Conservation (phyloP, 2,888 invertebrate genomes). For the Parnassius smintheus region DNA sequence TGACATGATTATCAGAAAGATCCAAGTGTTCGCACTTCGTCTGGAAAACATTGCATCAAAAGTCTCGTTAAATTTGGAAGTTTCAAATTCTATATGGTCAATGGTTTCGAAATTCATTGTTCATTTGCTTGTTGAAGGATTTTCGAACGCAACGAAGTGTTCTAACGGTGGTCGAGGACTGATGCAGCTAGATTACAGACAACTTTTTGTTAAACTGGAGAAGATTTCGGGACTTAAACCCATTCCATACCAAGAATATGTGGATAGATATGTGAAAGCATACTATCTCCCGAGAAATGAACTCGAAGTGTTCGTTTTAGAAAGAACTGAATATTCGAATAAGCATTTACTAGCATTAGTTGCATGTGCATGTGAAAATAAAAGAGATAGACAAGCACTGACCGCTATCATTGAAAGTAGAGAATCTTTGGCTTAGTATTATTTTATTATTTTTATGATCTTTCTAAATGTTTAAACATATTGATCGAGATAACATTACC, state of each 20-base stretch:
- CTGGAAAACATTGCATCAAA: slow-evolving; percentile 86
- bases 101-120: slow-evolving; percentile 92
- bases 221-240: slow-evolving; percentile 91
- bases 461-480: too few relatives aligned
- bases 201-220: slow-evolving; percentile 94
- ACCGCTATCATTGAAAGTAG: slow-evolving; percentile 85
- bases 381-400: slow-evolving; percentile 91
- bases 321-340: slow-evolving; percentile 92
- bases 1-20: slow-evolving; percentile 87
- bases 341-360: slow-evolving; percentile 93
- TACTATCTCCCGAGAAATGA: slow-evolving; percentile 95
- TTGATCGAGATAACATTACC: too few relatives aligned
- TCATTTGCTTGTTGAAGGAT: slow-evolving; percentile 95
- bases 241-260: slow-evolving; percentile 92
- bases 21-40: slow-evolving; percentile 89
- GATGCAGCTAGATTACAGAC: slow-evolving; percentile 99
- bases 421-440: slow-evolving; percentile 43
- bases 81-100: slow-evolving; percentile 90
- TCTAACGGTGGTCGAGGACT: slow-evolving; percentile 97
- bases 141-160: slow-evolving; percentile 95
- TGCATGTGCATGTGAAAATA: slow-evolving; percentile 92
- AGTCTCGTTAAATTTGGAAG: slow-evolving; percentile 86
- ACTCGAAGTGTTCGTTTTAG: slow-evolving; percentile 93
- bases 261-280: slow-evolving; percentile 97
- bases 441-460: not conserved